Base-by-base conservation (phyloP, 2,113 vertebrate species). In the Plecotus auritus region DNA sequence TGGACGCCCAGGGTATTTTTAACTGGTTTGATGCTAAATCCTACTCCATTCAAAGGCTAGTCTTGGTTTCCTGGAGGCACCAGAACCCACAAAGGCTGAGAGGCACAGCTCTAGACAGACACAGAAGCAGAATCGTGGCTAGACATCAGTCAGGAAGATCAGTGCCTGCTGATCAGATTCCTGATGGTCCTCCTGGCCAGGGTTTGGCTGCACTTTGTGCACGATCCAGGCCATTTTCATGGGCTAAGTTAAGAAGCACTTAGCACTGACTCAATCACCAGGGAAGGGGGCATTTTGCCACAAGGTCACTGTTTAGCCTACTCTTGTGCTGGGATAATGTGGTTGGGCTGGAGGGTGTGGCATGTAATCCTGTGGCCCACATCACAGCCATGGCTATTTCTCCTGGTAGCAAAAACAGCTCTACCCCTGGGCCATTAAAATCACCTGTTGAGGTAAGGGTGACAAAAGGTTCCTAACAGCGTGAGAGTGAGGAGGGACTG, bases 71-170 rank as follows among this genome's bases (percentile, higher is more conserved):
- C 64, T 88, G 61, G 78, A 92, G 74, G 49, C 26, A 59, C 23
- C 37, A 76, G 30, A 20, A 90, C 73, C 54, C 56, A 92, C 67
- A 96, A 94, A 92, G 78, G 45, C 40, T 81, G 74, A 81, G 45
- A 95, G 82, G 83, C 56, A 76, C 32, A 61, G 40, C 74, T 91
- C 66, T 35, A 94, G 78, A 95, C 67, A 56, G 70, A 93, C 10
- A 90, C 95, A 97, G 92, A 94, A 96, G 96, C 93, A 97, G 95
- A 90, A 96, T 83, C 59, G 67, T 42, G 74, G 69, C 92, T 88
- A 91, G 92, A 95, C 95, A 91, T 96, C 81, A 92, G 45, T 72
- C 85, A 93, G 72, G n/a, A 77, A 90, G 67, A 45, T 69, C 70
- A 88, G 49, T 7, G 64, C 18, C 54, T 49, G 32, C 66, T 56